These are phyloP conservation scores for Drosophila hamatofila DNA, from an alignment of 2,888 invertebrate genomes.

Conservation along the genomic window DNA sequence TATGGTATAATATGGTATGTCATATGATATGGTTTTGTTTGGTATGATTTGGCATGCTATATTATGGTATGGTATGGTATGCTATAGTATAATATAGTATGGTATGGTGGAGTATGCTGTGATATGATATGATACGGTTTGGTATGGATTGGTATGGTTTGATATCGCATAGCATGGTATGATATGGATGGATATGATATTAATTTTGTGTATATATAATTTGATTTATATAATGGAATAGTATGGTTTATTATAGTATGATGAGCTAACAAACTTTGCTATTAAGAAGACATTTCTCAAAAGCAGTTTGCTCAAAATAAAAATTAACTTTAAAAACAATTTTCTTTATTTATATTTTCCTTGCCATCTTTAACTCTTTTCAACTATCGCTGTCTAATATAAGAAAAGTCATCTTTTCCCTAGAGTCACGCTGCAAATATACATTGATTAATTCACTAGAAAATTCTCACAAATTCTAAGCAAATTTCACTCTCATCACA, in stretches of 20 bases:
- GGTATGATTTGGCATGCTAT: too few relatives aligned
- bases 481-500: neutral
- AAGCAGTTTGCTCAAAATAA: neutral
- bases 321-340: neutral
- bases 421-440: neutral
- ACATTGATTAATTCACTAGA: neutral
- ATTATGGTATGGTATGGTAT: neutral
- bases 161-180: too few relatives aligned
- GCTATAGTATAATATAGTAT: neutral
- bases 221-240: too few relatives aligned
- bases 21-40: too few relatives aligned
- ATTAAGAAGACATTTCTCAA: neutral
- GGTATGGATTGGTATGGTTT: too few relatives aligned
- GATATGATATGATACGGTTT: too few relatives aligned
- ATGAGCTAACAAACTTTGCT: too few relatives aligned
- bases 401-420: neutral
- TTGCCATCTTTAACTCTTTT: neutral
- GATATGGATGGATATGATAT: too few relatives aligned
- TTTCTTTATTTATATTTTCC: neutral
- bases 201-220: too few relatives aligned
- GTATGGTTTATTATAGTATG: too few relatives aligned
- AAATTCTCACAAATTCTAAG: neutral
- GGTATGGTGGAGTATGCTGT: too few relatives aligned
- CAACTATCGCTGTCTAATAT: neutral
- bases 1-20: too few relatives aligned